phyloP scores from a whole-genome alignment of 2,113 vertebrate species.

The Rhinopomastus cyanomelas region DNA sequence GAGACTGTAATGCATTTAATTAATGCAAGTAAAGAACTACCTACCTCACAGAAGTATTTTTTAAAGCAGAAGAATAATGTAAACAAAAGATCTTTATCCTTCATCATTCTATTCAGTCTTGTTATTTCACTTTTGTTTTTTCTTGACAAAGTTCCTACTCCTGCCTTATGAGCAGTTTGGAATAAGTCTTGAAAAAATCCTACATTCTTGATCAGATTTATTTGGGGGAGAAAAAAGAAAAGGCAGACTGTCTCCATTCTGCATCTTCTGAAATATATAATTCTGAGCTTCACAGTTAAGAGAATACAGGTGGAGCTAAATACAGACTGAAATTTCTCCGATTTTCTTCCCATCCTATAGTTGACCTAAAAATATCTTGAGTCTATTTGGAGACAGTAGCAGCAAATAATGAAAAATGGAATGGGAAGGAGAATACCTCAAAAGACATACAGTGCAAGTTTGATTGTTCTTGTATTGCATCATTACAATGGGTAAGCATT shows the following conservation, averaged over 20 bases:
- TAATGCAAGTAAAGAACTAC: not conserved
- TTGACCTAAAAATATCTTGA: not conserved
- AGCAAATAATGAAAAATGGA: not conserved
- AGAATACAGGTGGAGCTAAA: not conserved
- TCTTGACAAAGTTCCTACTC: not conserved
- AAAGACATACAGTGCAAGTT: not conserved
- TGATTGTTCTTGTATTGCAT: not conserved
- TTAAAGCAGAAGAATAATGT: not conserved
- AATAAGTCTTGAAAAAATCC: not conserved
- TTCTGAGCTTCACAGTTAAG: not conserved
- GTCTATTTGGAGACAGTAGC: not conserved
- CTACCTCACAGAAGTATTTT: not conserved
- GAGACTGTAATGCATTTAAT: not conserved
- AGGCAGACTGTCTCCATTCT: not conserved
- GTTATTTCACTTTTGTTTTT: not conserved
- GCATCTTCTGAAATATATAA: not conserved
- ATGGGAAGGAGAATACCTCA: not conserved
- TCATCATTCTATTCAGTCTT: not conserved
- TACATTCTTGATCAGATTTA: not conserved
- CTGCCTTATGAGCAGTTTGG: not conserved
- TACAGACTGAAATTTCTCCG: not conserved
- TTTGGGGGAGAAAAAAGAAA: accelerated
- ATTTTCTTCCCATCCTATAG: not conserved
- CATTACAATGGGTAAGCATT: not conserved
- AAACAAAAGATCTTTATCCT: not conserved